These are phyloP conservation scores for Ceratotherium simum DNA, from an alignment of 2,113 vertebrate species.

Conservation along the genomic window DNA sequence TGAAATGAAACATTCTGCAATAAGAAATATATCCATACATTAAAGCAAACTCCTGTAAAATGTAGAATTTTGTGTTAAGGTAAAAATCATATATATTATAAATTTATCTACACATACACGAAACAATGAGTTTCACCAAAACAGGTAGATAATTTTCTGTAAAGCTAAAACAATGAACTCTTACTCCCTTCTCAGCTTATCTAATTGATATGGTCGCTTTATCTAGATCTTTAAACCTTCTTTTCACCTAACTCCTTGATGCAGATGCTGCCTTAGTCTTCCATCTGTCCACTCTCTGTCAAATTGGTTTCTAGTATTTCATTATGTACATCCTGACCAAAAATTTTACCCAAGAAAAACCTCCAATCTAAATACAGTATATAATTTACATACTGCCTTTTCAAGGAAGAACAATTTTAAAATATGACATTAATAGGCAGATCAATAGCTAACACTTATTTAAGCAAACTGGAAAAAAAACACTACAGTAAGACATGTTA, in stretches of 20 bases:
- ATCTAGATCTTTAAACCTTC: not conserved
- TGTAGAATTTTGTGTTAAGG: not conserved
- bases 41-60: not conserved
- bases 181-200: not conserved
- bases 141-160: not conserved
- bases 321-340: conserved; percentile 2
- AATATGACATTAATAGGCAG: conserved; percentile 64
- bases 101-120: not conserved
- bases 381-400: not conserved
- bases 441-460: conserved; percentile 37
- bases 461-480: not conserved
- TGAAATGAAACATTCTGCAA: not conserved
- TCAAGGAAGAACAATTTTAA: conserved; percentile 61
- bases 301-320: conserved; percentile 36
- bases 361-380: not conserved
- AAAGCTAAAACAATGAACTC: not conserved
- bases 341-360: not conserved
- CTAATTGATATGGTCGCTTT: not conserved
- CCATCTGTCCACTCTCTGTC: conserved; percentile 19
- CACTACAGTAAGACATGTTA: not conserved
- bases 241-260: conserved; percentile 29
- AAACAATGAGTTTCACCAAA: not conserved
- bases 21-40: not conserved
- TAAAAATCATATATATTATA: not conserved
- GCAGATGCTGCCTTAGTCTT: not conserved